Base-by-base conservation (phyloP, 2,797 vertebrate genomes). In the Protosalanx chinensis region DNA sequence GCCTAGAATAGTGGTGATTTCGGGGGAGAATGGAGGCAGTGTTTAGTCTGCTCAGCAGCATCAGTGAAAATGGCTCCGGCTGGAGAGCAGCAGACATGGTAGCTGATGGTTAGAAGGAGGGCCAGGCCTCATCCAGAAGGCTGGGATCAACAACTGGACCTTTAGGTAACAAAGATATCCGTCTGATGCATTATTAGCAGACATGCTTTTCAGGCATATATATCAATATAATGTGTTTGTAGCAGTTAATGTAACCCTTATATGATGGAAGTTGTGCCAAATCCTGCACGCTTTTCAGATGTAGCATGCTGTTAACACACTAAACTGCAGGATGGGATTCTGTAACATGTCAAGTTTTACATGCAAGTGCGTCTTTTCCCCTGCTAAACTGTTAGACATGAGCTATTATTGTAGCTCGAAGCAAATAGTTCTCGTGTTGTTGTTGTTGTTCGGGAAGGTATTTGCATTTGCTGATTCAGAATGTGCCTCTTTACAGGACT, bases 61-160 rank as follows among this genome's bases (percentile, higher is more conserved):
- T 87, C 88, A 84, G 85, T 86, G 89, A 89, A 91, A 91, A 92
- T 90, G 90, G 89, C 84, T 86, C 86, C 80, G 88, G 88, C 90
- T 92, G 89, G 91, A 91, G 88, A 91, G 90, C 91, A 81, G 87
- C 91, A 93, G 90, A 86, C 83, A 90, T 89, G 90, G 91, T 89
- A 83, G 90, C 86, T 83, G 82, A 77, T 82, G 64, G 85, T 73
- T 79, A 82, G 90, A 88, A 92, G 91, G 89, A 86, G 90, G 90
- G 91, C 88, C 92, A 89, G 92, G 92, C 91, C 92, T 88, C 84
- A 87, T 85, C 90, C 88, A 84, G 85, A 89, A 77, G 87, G 84
- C 86, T 59, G 84, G 71, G 80, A 82, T 69, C 85, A 71, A 87
- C 82, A 72, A 79, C 89, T 84, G 85, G 85, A 91, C 79, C 89